Evolutionary conservation across 2,113 vertebrate species (phyloP).

Genomic region (Pavo muticus): DNA sequence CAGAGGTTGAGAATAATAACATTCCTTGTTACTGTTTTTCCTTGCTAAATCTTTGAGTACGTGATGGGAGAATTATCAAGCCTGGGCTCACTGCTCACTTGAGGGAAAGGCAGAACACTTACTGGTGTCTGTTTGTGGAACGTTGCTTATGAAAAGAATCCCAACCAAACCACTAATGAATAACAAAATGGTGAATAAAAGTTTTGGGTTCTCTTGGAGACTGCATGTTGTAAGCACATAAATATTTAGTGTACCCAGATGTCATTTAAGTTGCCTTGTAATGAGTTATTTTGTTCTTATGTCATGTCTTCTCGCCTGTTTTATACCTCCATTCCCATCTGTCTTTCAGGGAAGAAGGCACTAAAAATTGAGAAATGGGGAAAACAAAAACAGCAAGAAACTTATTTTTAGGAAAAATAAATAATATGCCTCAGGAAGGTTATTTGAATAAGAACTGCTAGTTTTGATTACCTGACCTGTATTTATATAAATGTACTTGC

Average conservation of each 20-base stretch:
- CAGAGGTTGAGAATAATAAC: neutral
- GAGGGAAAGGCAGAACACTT: neutral
- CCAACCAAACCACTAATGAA: neutral
- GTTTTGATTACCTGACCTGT: neutral
- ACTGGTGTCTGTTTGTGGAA: neutral
- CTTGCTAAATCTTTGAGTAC: neutral
- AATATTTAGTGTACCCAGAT: neutral
- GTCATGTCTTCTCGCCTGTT: neutral
- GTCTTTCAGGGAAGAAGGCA: neutral
- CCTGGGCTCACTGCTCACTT: neutral
- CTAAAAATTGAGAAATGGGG: neutral
- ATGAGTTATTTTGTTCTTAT: neutral
- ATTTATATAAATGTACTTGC: neutral
- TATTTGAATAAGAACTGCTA: neutral
- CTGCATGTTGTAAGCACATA: neutral
- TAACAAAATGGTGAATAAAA: neutral
- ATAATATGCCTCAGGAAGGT: neutral
- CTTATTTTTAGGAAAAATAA: neutral
- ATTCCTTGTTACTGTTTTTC: accelerated
- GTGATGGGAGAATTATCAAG: neutral
- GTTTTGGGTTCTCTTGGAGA: neutral
- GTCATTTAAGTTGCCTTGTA: neutral
- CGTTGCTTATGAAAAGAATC: neutral
- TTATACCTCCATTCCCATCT: neutral
- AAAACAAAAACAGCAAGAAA: neutral